A percentile compares a stretch with the other conserved stretches of the same genome.
Conservation (phyloP, 2,113 vertebrate species). For the Trinectes maculatus region DNA sequence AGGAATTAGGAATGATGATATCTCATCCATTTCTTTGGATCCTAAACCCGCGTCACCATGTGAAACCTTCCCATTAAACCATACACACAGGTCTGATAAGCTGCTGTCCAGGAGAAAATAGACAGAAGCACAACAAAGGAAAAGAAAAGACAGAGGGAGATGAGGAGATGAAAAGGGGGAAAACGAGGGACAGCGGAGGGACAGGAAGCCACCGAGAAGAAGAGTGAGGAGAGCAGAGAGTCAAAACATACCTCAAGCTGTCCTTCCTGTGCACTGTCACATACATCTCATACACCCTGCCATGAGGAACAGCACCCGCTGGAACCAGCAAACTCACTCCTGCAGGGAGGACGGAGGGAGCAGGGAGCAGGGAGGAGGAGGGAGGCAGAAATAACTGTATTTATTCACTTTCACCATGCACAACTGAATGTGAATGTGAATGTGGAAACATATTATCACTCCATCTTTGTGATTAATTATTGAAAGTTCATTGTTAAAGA, state of each 20-base stretch:
- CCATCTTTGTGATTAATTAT: conserved; percentile 48
- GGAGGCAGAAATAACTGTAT: conserved; percentile 30
- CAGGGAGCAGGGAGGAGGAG: conserved; percentile 21
- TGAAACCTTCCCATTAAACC: conserved; percentile 20
- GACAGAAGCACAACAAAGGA: conserved; percentile 15
- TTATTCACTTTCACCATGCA: conserved; percentile 33
- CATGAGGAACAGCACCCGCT: conserved; percentile 94
- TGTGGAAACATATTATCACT: conserved; percentile 38
- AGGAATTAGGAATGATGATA: conserved; percentile 19
- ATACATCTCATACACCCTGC: conserved; percentile 97
- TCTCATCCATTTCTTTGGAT: conserved; percentile 32
- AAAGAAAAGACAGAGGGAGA: conserved; percentile 9
- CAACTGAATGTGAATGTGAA: conserved; percentile 49
- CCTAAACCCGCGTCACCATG: conserved; percentile 12
- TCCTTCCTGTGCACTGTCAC: conserved; percentile 98
- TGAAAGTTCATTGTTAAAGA: conserved; percentile 31
- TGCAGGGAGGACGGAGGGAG: conserved; percentile 64
- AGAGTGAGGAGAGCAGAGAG: conserved; percentile 1
- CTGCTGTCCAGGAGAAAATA: conserved; percentile 5
- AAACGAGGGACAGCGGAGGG: background rate
- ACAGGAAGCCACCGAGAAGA: background rate
- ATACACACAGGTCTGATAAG: conserved; percentile 31
- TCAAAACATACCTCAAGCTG: conserved; percentile 89
- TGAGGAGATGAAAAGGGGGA: conserved; percentile 10
- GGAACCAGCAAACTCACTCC: conserved; percentile 98